Evolutionary conservation across 1,140 invertebrate species (phyloP).

Genomic region (Cydia amplana): DNA sequence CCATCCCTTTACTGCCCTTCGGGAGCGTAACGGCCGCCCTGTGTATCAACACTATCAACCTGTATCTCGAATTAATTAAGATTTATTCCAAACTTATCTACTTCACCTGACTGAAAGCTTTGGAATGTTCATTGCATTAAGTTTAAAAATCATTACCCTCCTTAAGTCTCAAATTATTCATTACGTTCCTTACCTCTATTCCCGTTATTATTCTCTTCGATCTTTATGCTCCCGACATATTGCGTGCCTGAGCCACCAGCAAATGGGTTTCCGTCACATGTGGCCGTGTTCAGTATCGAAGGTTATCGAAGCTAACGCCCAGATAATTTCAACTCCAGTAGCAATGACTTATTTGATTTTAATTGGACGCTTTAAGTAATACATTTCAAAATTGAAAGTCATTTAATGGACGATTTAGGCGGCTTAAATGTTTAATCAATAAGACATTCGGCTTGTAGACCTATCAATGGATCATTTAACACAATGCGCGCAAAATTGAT

Average conservation of each 20-base stretch:
- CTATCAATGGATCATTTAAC: conserved; percentile 57
- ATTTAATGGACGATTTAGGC: neutral
- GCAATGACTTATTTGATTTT: conserved; percentile 28
- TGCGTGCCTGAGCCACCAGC: neutral
- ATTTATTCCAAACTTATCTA: conserved; percentile 17
- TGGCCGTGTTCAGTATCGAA: conserved; percentile 13
- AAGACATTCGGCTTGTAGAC: conserved; percentile 38
- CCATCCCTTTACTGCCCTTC: conserved; percentile 27
- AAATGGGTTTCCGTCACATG: neutral
- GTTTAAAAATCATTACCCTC: neutral
- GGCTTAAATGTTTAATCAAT: conserved; percentile 33
- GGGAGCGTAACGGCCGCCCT: conserved; percentile 28
- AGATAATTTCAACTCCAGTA: conserved; percentile 21
- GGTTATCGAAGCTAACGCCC: conserved; percentile 21
- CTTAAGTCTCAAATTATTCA: neutral
- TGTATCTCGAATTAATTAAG: conserved; percentile 35
- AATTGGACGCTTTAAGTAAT: conserved; percentile 11
- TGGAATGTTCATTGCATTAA: neutral
- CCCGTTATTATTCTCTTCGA: neutral
- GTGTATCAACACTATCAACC: neutral
- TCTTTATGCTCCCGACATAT: neutral
- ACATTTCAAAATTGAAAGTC: neutral
- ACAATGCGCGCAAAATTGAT: conserved; percentile 56
- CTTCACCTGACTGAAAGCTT: neutral
- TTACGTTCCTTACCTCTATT: neutral